Conservation (phyloP, 2,888 invertebrate genomes). For the Noctua comes region DNA sequence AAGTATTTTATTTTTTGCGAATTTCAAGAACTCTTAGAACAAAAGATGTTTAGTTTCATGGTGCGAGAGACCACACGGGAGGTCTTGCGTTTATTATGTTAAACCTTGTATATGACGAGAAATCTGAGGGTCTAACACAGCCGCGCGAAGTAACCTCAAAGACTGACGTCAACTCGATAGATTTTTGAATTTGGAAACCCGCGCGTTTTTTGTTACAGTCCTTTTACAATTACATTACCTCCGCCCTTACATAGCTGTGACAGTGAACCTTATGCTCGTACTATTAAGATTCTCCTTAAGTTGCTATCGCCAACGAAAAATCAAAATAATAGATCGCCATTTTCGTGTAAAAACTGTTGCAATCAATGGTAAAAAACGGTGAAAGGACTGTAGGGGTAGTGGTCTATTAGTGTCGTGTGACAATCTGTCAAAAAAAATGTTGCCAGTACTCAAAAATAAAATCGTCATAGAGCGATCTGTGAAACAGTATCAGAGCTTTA, state of each 20-base stretch:
- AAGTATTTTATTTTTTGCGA: too few species aligned
- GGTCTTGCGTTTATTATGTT: too few species aligned
- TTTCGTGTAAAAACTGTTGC: background rate
- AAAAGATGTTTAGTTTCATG: too few species aligned
- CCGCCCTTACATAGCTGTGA: background rate
- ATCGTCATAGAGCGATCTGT: background rate
- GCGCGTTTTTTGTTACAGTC: background rate
- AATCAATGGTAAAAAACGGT: background rate
- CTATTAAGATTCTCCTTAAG: background rate
- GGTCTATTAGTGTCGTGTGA: background rate
- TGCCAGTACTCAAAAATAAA: background rate
- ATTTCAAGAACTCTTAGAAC: too few species aligned
- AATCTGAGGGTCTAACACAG: background rate
- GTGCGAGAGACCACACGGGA: too few species aligned
- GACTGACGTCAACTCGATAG: background rate
- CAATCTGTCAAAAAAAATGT: background rate
- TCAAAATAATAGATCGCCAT: background rate
- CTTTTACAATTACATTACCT: background rate
- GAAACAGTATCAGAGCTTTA: slow-evolving; percentile 15
- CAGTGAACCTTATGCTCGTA: background rate
- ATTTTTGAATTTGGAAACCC: background rate
- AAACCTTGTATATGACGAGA: too few species aligned
- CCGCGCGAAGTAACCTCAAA: background rate
- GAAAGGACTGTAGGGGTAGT: background rate
- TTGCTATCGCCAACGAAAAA: background rate